Evolutionary conservation across 2,888 invertebrate genomes (phyloP), one percentile per base, ranked within the genome.

Genomic region (Chalcosyrphus nemorum): DNA sequence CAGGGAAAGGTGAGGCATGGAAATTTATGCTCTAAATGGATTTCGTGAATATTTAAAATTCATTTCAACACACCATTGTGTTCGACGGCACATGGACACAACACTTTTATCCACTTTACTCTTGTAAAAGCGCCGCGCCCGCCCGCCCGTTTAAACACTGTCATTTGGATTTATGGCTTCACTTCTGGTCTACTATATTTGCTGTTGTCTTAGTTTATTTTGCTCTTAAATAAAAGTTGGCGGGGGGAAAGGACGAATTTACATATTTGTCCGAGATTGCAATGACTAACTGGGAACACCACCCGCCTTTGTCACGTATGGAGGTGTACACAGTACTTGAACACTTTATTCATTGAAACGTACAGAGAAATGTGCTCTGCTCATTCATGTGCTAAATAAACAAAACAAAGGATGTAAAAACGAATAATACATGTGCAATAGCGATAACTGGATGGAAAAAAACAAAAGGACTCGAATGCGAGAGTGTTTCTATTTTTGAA

Each of bases 31-130:
- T 27, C 52, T 74, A 80, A 81, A 61, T 75, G 75, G 45, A 75
- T 81, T 68, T 75, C 54, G 66, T 81, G 61, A 81, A 81, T 81
- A 68, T 68, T 81, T 75, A 68, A 81, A 74, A 59, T 54, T 59
- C 38, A 71, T 71, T 75, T 75, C 54, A 80, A 52, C 43, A 61
- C 52, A 45, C 59, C 57, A 29, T 57, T 57, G 63, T 65, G 21
- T 29, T 13, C 50, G 56, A 50, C 56, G 47, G 45, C 32, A 43
- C 24, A 41, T 75, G 63, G 45, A 27, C 59, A 41, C 35, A 72
- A 65, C 50, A 72, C 65, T 77, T 54, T 47, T 38, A 47, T 70
- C 15, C 56, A 45, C 43, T 56, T 63, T 63, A 24, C 9, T n/a
- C n/a, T 7, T 5, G 15, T 45, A 50, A 65, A 52, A 41, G 59